Conservation (phyloP, 1,140 invertebrate genomes). For the Brachionus asplanchnoidis region DNA sequence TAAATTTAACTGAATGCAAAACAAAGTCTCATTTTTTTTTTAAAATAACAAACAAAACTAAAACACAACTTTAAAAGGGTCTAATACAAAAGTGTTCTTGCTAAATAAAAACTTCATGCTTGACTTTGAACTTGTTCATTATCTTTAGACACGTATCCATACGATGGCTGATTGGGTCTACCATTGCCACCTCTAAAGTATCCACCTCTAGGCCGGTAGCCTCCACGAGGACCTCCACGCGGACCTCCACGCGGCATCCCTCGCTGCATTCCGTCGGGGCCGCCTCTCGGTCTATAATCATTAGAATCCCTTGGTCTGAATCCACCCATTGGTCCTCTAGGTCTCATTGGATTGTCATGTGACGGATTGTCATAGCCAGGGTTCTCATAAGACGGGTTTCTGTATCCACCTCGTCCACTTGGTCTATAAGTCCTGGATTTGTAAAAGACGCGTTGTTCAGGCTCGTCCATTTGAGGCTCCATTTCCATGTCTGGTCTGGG, state of each 20-base stretch:
- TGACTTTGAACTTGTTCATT: neutral
- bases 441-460: neutral
- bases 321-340: slow-evolving; percentile 9
- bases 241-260: neutral
- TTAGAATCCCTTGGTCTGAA: slow-evolving; percentile 11
- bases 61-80: neutral
- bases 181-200: neutral
- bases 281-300: neutral
- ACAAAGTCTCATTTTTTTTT: neutral
- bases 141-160: neutral
- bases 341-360: neutral
- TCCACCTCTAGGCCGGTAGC: neutral
- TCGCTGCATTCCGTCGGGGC: neutral
- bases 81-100: neutral
- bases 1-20: neutral
- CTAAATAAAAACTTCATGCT: neutral
- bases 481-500: neutral
- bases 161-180: neutral
- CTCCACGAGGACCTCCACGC: neutral
- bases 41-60: slow-evolving; percentile 19
- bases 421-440: slow-evolving; percentile 12
- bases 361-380: no score
- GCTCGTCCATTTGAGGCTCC: neutral
- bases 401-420: neutral
- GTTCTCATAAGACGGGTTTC: neutral